These are phyloP conservation scores for Zonitis immaculata DNA, from an alignment of 2,888 invertebrate species.

Conservation along the genomic window DNA sequence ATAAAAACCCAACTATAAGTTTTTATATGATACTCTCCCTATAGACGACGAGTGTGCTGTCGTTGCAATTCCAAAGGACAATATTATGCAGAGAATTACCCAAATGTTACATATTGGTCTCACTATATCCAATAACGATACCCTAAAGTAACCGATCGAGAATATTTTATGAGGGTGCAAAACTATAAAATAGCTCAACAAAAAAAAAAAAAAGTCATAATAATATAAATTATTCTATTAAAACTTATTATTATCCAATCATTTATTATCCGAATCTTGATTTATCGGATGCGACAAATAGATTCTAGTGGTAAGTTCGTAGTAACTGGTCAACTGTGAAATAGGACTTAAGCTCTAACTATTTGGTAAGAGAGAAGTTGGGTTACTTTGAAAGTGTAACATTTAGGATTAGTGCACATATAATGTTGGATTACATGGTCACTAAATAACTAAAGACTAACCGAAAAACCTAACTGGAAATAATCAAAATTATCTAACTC, in stretches of 20 bases:
- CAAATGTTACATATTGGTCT: conserved; percentile 9
- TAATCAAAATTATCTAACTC: neutral
- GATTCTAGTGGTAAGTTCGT: conserved; percentile 32
- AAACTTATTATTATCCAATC: conserved; percentile 40
- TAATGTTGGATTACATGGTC: conserved; percentile 40
- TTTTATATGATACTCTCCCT: too few relatives aligned
- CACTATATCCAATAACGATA: conserved; percentile 7
- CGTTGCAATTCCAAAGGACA: too few relatives aligned
- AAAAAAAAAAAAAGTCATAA: neutral
- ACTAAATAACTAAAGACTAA: conserved; percentile 36
- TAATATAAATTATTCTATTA: too few relatives aligned
- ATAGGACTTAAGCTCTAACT: conserved; percentile 36
- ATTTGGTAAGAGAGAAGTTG: conserved; percentile 26
- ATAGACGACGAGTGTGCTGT: too few relatives aligned
- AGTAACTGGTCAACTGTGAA: conserved; percentile 38
- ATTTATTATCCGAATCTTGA: conserved; percentile 43
- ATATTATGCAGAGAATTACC: conserved; percentile 12
- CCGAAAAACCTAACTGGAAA: neutral
- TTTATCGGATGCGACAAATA: conserved; percentile 38
- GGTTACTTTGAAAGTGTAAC: conserved; percentile 31
- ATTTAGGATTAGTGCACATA: conserved; percentile 36
- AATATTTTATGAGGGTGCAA: conserved; percentile 6
- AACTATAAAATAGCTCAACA: too few relatives aligned
- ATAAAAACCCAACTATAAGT: conserved; percentile 4
- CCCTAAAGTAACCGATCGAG: conserved; percentile 4